Evolutionary conservation across 2,797 vertebrate species (phyloP), one percentile per base, ranked within the genome.

Genomic region (Poeciliopsis paucimaculata): DNA sequence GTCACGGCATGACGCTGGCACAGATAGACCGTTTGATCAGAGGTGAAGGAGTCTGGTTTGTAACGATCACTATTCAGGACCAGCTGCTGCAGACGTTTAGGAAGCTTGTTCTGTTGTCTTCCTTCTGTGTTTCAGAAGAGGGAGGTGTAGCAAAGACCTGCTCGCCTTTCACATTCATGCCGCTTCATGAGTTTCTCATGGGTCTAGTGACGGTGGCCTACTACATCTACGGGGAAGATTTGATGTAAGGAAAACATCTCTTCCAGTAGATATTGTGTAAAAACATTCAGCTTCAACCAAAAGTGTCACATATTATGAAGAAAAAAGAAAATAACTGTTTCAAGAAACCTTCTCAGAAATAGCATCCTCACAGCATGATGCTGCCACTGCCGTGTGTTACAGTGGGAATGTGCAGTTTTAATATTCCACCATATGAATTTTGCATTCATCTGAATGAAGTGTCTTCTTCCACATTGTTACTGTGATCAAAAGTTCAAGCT

Each of bases 171-270:
- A 90, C 91, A 9, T 81, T 92, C 5, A 84, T 99, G 43, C 91
- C 96, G 31, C 91, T 97, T 34, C 87, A 91, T 53, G 94, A 90
- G 1, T 95, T 98, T 91, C 87, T 99, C 82, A 96, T 94, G 45
- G 91, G 90, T 72, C 94, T 99, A 3, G 90, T 97, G 80, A 91
- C 84, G 11, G 77, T 97, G 80, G 96, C 97, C 41, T 96, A 96
- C 88, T 94, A 95, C 88, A 94, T 97, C 78, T 96, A 96, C 87
- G 92, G 91, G 62, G 83, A 94, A 84, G 91, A 96, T 6, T 91
- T 81, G 81, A 84, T 77, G 98, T 99, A 94, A 96, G 97, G 16
- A 82, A 70, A 31, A 81, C 47, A 74, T 16, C 36, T 45, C 8
- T 10, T n/a, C 11, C 23, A 20, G 10, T 2, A 66, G 11, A 78